Base-by-base conservation (phyloP, 2,888 invertebrate species). In the Cheilosia variabilis region DNA sequence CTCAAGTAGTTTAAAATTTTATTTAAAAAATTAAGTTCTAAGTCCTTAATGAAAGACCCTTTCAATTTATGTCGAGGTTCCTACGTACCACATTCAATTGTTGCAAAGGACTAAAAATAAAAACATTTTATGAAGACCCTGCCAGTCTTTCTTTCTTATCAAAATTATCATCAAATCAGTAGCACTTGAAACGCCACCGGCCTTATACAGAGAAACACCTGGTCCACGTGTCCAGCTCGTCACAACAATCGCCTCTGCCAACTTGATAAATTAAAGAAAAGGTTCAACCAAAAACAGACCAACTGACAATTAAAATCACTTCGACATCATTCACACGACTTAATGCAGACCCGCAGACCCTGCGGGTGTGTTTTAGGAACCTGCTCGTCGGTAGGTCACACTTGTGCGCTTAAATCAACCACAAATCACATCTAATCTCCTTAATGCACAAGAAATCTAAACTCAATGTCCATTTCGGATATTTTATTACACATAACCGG, bases 381-480 rank as follows among this genome's bases (percentile, higher is more conserved):
- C 34, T 9, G 24, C 50, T 58, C 50, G 9, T 31, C 9, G 31
- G 5, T 22, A 43, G 27, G 47, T 24, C 60, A 24, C 77, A 72
- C 68, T 75, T 69, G 68, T 69, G 68, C 45, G 7, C 73, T 80
- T 80, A 71, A 53, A 69, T 76, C 60, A 65, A 55, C 84, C 76
- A 86, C 86, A 86, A 86, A 86, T 86, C 86, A 81, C 86, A 81
- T 69, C 86, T 86, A 86, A 86, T 81, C 86, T 86, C 81, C 80
- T 72, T 62, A 76, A 75, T 80, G 75, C 58, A 76, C 69, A 79
- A 84, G 79, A 80, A 79, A 84, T 84, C 79, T 80, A 86, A 86
- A 77, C 81, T 86, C 81, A 81, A 81, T 81, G 86, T 77, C 81
- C 86, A 81, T 81, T 81, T 81, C 68, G 72, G 86, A 81, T 86